Conservation (phyloP, 92 coral and sea anemone species). For the Umimayanthus kanabou region DNA sequence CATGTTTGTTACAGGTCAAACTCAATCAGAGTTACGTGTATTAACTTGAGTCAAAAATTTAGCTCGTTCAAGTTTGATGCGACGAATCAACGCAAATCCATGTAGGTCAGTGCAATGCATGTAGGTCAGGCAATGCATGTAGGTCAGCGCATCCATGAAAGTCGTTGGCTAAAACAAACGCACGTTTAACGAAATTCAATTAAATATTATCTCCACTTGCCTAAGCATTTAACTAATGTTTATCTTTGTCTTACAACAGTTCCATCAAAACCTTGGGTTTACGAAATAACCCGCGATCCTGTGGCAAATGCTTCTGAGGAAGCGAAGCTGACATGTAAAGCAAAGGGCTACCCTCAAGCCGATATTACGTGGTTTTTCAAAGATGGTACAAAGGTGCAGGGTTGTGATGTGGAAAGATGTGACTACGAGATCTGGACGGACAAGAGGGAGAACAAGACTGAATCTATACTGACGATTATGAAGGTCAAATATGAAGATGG, state of each 20-base stretch:
- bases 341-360: conserved; percentile 45
- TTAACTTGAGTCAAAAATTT: too few relatives aligned
- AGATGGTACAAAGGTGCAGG: conserved; percentile 1
- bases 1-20: too few relatives aligned
- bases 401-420: neutral
- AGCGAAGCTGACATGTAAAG: conserved; percentile 2
- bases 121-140: too few relatives aligned
- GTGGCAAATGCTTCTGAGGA: conserved; percentile 5
- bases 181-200: too few relatives aligned
- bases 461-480: conserved; percentile 7
- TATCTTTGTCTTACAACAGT: neutral
- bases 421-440: neutral
- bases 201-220: too few relatives aligned
- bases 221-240: too few relatives aligned
- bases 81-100: too few relatives aligned
- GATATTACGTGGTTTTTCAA: conserved; percentile 44
- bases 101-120: too few relatives aligned
- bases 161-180: too few relatives aligned
- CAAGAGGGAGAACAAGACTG: neutral
- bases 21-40: too few relatives aligned
- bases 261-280: conserved; percentile 6
- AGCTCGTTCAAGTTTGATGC: too few relatives aligned
- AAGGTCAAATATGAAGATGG: conserved; percentile 45
- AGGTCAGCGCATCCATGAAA: too few relatives aligned
- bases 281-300: neutral